Base-by-base conservation (phyloP, 2,888 invertebrate genomes). In the Megamerina dolium region DNA sequence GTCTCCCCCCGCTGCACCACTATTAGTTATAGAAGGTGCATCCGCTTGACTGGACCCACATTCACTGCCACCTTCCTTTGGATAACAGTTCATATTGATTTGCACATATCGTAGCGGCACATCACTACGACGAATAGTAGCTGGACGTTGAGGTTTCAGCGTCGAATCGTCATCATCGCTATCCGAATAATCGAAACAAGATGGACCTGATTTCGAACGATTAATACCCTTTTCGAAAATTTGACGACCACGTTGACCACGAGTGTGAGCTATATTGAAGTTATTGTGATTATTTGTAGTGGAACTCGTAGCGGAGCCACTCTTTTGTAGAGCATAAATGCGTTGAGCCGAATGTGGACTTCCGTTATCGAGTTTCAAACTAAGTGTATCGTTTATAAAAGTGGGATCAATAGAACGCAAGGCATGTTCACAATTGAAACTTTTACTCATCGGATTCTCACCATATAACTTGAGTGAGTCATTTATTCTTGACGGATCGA, bases 401-500 rank as follows among this genome's bases (percentile, higher is more conserved):
- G 59, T 50, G 6, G 70, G 62, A 59, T 71, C 69, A 14, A 71
- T 69, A 14, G 67, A 64, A 27, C 71, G 62, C 36, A 71, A 42
- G 0, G 68, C 66, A 40, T 68, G 62, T 49, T 69, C 71, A 46
- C 73, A 72, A 51, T 68, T 72, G 42, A 67, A 68, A 55, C 73
- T 73, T 53, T 71, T 72, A 54, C 71, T 73, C 70, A 72, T 70
- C 23, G 68, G 66, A 41, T 72, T 72, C 36, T 67, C 67, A 33
- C 72, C 71, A 42, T 73, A 73, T 3, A 73, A 54, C 46, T 73
- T 73, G 2, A 73, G 54, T 2, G 73, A 73, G 48, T 73, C 73
- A 43, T 73, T 69, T 46, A 73, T 73, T 29, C 73, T 62, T 14
- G 73, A 72, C 4, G 73, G 73, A 63, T 73, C 73, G 19, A 73